phyloP scores from a whole-genome alignment of 2,888 invertebrate species.

The Patella pellucida region DNA sequence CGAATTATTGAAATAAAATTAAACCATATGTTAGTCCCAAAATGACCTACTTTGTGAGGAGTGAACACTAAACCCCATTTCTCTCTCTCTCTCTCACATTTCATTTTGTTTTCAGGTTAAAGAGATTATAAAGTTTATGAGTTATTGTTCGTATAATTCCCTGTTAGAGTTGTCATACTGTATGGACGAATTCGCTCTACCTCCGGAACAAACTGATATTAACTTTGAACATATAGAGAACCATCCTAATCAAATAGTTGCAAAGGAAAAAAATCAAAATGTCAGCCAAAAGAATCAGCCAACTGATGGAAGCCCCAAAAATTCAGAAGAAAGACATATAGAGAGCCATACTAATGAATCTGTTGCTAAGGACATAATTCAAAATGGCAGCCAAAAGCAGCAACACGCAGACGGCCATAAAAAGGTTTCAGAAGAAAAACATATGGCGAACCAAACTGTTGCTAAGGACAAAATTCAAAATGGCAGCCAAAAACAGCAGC shows the following conservation, averaged over 20 bases:
- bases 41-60: too few relatives aligned
- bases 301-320: neutral
- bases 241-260: conserved; percentile 13
- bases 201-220: conserved; percentile 72
- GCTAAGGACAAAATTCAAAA: neutral
- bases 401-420: neutral
- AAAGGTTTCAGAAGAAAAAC: neutral
- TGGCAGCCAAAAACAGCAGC: neutral
- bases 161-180: conserved; percentile 91
- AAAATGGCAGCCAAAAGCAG: neutral
- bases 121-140: conserved; percentile 84
- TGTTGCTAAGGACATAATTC: neutral
- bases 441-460: neutral
- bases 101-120: conserved; percentile 76
- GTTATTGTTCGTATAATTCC: conserved; percentile 91
- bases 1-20: too few relatives aligned
- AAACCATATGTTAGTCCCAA: too few relatives aligned
- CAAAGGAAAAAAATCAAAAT: conserved; percentile 7
- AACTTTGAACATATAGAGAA: conserved; percentile 17
- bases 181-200: conserved; percentile 87
- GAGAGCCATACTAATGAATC: neutral
- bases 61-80: too few relatives aligned
- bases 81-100: too few relatives aligned
- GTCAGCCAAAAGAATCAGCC: conserved; percentile 10
- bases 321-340: neutral